Evolutionary conservation across 1,140 invertebrate species (phyloP).

Genomic region (Oreohelix idahoensis): DNA sequence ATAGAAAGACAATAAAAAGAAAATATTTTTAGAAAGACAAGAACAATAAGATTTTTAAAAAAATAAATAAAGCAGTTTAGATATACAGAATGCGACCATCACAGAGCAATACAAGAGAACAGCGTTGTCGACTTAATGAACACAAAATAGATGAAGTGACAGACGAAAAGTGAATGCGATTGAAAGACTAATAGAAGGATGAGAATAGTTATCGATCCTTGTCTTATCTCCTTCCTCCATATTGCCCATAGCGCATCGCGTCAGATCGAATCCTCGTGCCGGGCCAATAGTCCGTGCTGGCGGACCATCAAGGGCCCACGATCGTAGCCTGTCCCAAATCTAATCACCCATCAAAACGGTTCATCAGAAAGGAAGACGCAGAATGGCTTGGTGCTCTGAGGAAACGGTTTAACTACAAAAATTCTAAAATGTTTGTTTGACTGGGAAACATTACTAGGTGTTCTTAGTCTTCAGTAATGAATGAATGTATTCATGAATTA

Average conservation of each 20-base stretch:
- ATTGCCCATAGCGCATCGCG: slow-evolving; percentile 31
- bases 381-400: not conserved
- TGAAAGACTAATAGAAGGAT: not conserved
- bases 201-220: slow-evolving; percentile 17
- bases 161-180: not conserved
- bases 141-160: not conserved
- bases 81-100: no score
- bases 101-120: no score
- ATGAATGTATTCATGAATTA: not conserved
- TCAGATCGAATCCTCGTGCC: slow-evolving; percentile 8
- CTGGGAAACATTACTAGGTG: not conserved
- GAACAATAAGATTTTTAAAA: no score
- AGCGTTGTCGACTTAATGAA: no score
- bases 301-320: slow-evolving; percentile 6
- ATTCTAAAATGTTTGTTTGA: not conserved
- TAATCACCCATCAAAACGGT: slow-evolving; percentile 33
- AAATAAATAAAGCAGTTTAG: no score
- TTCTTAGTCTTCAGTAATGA: not conserved
- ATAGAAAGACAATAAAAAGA: no score
- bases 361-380: slow-evolving; percentile 7
- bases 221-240: slow-evolving; percentile 32
- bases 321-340: not conserved
- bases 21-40: no score
- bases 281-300: slow-evolving; percentile 24
- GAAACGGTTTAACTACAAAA: not conserved